A percentile compares a stretch with the other conserved stretches of the same genome.
Evolutionary conservation across 2,888 invertebrate genomes (phyloP).

Genomic region (Imbricaverruca yamaguchii): DNA sequence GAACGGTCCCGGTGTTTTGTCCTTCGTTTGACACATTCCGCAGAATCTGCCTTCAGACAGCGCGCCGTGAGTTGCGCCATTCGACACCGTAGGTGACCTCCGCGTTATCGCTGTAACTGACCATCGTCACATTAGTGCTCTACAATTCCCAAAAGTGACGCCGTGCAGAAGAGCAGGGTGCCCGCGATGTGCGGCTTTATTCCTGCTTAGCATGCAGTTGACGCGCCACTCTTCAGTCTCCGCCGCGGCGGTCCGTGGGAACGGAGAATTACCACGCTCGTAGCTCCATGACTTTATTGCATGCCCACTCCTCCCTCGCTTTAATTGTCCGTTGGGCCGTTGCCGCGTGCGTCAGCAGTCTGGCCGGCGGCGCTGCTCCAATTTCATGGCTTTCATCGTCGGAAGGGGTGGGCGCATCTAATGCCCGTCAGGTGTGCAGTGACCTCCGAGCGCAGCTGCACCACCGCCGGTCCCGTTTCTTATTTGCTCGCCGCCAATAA

Average conservation of each 20-base stretch:
- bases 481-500: not conserved
- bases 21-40: no score
- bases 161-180: no score
- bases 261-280: not conserved
- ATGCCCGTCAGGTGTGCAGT: not conserved
- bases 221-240: not conserved
- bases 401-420: not conserved
- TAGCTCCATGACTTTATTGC: not conserved
- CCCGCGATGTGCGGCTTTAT: no score
- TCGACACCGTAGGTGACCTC: no score
- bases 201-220: not conserved
- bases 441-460: not conserved
- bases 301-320: not conserved
- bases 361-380: not conserved
- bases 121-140: no score
- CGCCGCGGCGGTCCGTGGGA: not conserved
- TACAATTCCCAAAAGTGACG: no score
- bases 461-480: not conserved
- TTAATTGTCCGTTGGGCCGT: not conserved
- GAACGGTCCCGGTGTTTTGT: no score
- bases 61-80: no score
- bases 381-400: slow-evolving; percentile 6
- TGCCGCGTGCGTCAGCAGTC: not conserved
- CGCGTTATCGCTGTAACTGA: no score
- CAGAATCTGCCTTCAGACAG: no score